Evolutionary conservation across 2,888 invertebrate genomes (phyloP), one percentile per base, ranked within the genome.

Genomic region (Hyposoter dolosus): DNA sequence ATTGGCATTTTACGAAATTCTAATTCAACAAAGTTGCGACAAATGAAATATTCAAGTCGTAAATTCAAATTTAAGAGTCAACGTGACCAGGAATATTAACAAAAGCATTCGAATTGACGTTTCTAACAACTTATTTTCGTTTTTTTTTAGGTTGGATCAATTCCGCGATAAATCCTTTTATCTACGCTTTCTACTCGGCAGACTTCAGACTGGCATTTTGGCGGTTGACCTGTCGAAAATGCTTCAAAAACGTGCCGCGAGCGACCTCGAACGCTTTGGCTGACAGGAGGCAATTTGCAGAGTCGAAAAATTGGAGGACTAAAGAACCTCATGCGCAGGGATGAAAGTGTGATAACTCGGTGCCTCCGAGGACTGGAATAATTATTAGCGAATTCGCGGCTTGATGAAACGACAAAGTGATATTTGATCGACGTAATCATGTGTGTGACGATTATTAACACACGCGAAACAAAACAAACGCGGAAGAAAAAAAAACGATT

Each of bases 81-180:
- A 12, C 56, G 9, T 23, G 40, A 9, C 7, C 40, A 10, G 10
- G 0, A 40, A 40, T 10, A 40, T 40, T 1, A 40, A 40, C 3
- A 40, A 40, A 40, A 7, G 9, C 10, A 7, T 40, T 40, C 3
- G 7, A 19, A n/a, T 71, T 63, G n/a, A 50, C 4, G 17, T 6
- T 50, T 50, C n/a, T 53, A 53, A n/a, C 7, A 4, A 28, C 15
- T 60, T 78, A n/a, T n/a, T 23, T 23, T 32, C 45, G n/a, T 69
- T 28, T 35, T 56, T 45, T 83, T 92, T 19, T 90, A 95, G 95
- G 98, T 0, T 98, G 98, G 98, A 97, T 98, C 90, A 98, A 98
- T 93, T 98, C 98, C 0, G 98, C 98, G 5, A 97, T 98, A 88
- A 98, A 98, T 94, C 98, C 98, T 0, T 98, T 98, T 93, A 98